Evolutionary conservation across 2,113 vertebrate species (phyloP).

Genomic region (Acanthochromis polyacanthus): DNA sequence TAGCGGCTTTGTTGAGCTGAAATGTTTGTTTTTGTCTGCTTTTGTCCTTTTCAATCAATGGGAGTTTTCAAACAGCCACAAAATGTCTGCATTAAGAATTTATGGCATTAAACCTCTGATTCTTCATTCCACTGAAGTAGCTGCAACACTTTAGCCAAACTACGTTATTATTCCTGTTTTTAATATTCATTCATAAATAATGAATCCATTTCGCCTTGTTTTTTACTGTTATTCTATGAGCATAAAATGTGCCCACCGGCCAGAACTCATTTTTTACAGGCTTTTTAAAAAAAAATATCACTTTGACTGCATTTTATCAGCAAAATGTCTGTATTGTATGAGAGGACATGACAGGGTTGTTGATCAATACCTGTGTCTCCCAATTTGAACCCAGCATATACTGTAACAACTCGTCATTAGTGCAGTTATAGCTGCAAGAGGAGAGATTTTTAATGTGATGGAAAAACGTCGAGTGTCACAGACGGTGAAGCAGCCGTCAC

Average conservation of each 20-base stretch:
- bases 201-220: not conserved
- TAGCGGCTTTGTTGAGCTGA: not conserved
- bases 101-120: constrained; percentile 15
- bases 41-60: constrained; percentile 8
- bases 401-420: constrained; percentile 48
- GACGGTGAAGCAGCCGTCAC: constrained; percentile 16
- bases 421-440: constrained; percentile 9
- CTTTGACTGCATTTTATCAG: constrained; percentile 40
- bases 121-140: not conserved
- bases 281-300: constrained; percentile 27
- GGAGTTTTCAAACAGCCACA: constrained; percentile 1
- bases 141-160: constrained; percentile 27
- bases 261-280: not conserved
- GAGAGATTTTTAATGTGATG: constrained; percentile 37
- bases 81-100: constrained; percentile 31
- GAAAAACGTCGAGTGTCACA: constrained; percentile 30
- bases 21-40: constrained; percentile 3
- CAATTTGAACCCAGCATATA: not conserved
- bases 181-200: constrained; percentile 38
- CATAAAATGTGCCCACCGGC: not conserved
- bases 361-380: constrained; percentile 45
- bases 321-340: constrained; percentile 29
- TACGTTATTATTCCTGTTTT: constrained; percentile 27
- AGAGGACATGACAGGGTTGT: constrained; percentile 17
- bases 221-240: constrained; percentile 8